A percentile compares a stretch with the other conserved stretches of the same genome.
Evolutionary conservation across 2,113 vertebrate genomes (phyloP).

Genomic region (Procavia capensis): DNA sequence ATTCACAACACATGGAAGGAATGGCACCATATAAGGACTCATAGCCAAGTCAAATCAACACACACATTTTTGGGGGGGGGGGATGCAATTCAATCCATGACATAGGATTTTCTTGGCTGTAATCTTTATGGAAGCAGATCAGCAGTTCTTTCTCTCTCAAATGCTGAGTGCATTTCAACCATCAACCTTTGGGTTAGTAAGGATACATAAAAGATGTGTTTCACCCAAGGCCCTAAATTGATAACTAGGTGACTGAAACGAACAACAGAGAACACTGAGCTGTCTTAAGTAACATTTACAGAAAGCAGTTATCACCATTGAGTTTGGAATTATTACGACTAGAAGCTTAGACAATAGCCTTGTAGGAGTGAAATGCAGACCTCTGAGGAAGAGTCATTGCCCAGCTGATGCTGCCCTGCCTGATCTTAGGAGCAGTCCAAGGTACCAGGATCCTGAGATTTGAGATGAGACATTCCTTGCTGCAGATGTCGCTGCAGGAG

Average conservation of each 20-base stretch:
- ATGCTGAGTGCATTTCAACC: too few relatives aligned
- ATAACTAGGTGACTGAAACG: background rate
- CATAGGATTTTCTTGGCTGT: background rate
- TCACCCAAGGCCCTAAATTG: background rate
- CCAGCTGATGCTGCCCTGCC: background rate
- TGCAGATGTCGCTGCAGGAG: background rate
- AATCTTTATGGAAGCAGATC: background rate
- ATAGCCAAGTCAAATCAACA: too few relatives aligned
- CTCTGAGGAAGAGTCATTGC: background rate
- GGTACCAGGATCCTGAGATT: background rate
- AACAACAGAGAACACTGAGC: background rate
- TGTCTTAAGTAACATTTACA: background rate
- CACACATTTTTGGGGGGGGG: too few relatives aligned
- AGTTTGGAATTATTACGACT: background rate
- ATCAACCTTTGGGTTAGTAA: background rate
- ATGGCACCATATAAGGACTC: too few relatives aligned
- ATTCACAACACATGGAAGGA: too few relatives aligned
- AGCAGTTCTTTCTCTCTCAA: background rate
- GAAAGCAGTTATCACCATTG: background rate
- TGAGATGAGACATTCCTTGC: background rate
- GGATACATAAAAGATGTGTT: background rate
- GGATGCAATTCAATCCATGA: too few relatives aligned
- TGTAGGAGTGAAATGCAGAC: background rate
- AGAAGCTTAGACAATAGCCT: background rate
- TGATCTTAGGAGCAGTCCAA: fast-evolving